Percentiles rank a stretch among this genome's conserved stretches.
phyloP scores from a whole-genome alignment of 2,888 invertebrate genomes.

The Nipponacmea schrenckii region DNA sequence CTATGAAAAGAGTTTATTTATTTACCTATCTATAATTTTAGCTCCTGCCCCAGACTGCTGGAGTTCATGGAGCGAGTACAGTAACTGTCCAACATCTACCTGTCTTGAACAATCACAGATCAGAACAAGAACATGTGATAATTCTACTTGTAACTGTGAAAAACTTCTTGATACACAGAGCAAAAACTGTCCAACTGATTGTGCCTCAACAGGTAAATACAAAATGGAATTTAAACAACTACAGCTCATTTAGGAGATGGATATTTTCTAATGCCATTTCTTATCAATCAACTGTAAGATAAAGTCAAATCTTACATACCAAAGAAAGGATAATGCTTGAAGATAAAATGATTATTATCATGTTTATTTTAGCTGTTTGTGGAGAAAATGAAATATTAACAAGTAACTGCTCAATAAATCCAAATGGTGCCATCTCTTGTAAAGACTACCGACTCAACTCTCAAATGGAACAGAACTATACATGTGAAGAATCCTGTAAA shows the following conservation, averaged over 20 bases:
- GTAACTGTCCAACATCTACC: background rate
- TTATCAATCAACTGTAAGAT: no score
- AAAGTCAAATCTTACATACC: no score
- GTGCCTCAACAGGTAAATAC: background rate
- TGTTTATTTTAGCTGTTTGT: background rate
- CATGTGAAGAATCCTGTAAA: background rate
- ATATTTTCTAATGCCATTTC: no score
- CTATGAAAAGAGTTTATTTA: no score
- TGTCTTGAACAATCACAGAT: background rate
- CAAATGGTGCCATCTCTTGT: background rate
- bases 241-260: no score
- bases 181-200: background rate
- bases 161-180: background rate
- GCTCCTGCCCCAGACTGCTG: background rate
- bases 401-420: background rate
- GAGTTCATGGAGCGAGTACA: background rate
- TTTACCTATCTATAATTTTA: background rate
- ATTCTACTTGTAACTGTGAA: background rate
- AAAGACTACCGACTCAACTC: background rate
- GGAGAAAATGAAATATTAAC: background rate
- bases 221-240: no score
- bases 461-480: background rate
- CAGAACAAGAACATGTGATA: background rate
- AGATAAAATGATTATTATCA: no score
- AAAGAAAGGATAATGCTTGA: no score